Base-by-base conservation (phyloP, 2,113 vertebrate genomes). In the Neoarius graeffei region DNA sequence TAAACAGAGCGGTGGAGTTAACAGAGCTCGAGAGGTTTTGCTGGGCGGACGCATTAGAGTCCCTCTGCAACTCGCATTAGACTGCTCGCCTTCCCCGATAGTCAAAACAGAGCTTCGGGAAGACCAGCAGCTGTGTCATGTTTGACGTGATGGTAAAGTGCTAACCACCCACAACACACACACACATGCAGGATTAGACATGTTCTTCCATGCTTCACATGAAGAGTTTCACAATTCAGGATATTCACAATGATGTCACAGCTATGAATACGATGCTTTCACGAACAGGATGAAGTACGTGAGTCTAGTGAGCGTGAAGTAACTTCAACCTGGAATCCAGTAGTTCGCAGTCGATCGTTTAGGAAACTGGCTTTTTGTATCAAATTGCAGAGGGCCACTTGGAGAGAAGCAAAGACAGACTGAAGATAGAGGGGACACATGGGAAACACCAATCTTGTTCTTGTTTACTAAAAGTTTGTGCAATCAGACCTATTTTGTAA, bases 401-500 rank as follows among this genome's bases (percentile, higher is more conserved):
- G 35, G 23, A 56, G 66, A 42, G 50, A n/a, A 74, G 50, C 23
- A 86, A 81, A 81, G 76, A 42, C 17, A 15, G 27, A 85, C n/a
- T 57, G 27, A 48, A 80, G 79, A 69, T 50, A 83, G 56, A 85
- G 85, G 85, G 50, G 54, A 23, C 74, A 35, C 60, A 59, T 71
- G 84, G 82, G 84, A 87, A 79, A 90, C 69, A 74, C 82, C 82
- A 85, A 87, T 88, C 74, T 48, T 80, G 27, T 27, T 86, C 62
- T 79, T 81, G 88, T 54, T 54, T 67, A 77, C 84, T 80, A 27
- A 89, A 81, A 42, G 62, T 77, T 67, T 89, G 92, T 92, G 89
- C 91, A 94, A 94, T 94, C 90, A 91, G 89, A 92, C 88, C 89
- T 92, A 91, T 93, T 94, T 91, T 93, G 88, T 91, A 91, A 89